Evolutionary conservation across 1,140 invertebrate genomes (phyloP).

Genomic region (Danaus plexippus): DNA sequence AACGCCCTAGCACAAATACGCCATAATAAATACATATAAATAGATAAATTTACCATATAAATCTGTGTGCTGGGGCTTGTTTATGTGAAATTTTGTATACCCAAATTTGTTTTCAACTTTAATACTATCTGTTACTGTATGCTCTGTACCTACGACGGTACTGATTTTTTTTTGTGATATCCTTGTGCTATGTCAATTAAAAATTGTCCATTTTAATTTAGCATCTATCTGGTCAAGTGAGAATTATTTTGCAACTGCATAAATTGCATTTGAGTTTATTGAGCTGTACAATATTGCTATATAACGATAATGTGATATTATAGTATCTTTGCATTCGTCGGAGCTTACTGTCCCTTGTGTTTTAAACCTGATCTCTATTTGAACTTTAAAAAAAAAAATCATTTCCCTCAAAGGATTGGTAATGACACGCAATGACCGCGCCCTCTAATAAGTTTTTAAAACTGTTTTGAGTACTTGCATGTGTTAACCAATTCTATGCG

Average conservation of each 20-base stretch:
- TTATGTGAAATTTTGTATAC: slow-evolving; percentile 8
- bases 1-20: slow-evolving; percentile 24
- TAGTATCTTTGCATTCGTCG: slow-evolving; percentile 21
- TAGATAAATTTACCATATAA: slow-evolving; percentile 2
- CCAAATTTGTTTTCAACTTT: slow-evolving; percentile 13
- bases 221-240: slow-evolving; percentile 61
- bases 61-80: not conserved
- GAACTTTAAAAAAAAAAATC: slow-evolving; percentile 54
- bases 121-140: slow-evolving; percentile 19
- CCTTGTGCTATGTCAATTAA: slow-evolving; percentile 63
- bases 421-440: slow-evolving; percentile 5
- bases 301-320: slow-evolving; percentile 19
- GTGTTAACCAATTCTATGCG: slow-evolving; percentile 41
- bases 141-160: slow-evolving; percentile 39
- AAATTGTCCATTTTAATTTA: slow-evolving; percentile 60
- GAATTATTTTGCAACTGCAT: slow-evolving; percentile 57
- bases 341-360: slow-evolving; percentile 51
- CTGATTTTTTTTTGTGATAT: slow-evolving; percentile 59
- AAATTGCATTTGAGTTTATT: slow-evolving; percentile 45
- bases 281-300: slow-evolving; percentile 34
- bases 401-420: slow-evolving; percentile 40
- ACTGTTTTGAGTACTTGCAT: no score
- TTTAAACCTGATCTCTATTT: slow-evolving; percentile 65
- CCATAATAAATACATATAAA: slow-evolving; percentile 22
- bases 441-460: no score